These are phyloP conservation scores for Aspidapion aeneum DNA, from an alignment of 2,888 invertebrate genomes.

Conservation along the genomic window DNA sequence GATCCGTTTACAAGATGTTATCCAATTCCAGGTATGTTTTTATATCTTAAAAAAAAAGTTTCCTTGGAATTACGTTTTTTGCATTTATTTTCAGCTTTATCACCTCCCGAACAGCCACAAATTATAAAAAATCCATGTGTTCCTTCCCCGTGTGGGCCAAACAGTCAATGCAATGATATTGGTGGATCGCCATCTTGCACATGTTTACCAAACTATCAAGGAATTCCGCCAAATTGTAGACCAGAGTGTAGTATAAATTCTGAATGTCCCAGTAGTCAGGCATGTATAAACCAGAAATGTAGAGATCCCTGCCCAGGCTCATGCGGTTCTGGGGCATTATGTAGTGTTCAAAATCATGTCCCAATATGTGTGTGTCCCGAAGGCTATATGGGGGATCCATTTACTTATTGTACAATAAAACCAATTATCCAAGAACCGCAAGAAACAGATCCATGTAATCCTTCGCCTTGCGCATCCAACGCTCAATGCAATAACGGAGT, in stretches of 20 bases:
- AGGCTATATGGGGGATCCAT: constrained; percentile 57
- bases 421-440: constrained; percentile 25
- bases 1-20: constrained; percentile 77
- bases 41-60: not conserved
- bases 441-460: constrained; percentile 54
- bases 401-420: constrained; percentile 48
- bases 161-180: constrained; percentile 55
- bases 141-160: constrained; percentile 76
- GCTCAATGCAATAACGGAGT: constrained; percentile 61
- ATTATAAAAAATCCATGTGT: constrained; percentile 62
- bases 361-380: constrained; percentile 66
- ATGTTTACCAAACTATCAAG: constrained; percentile 61
- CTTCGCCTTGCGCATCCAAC: constrained; percentile 64
- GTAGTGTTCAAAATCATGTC: constrained; percentile 72
- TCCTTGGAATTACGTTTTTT: not conserved
- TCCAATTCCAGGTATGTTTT: constrained; percentile 47
- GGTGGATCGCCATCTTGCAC: constrained; percentile 62
- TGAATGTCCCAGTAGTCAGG: constrained; percentile 68
- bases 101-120: constrained; percentile 35
- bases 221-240: constrained; percentile 65
- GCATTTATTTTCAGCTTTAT: constrained; percentile 27
- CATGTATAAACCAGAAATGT: constrained; percentile 76
- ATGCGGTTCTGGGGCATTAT: constrained; percentile 70
- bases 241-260: constrained; percentile 67
- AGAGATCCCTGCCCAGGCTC: constrained; percentile 74